Percentiles rank a stretch among this genome's conserved stretches.
Conservation (phyloP, 2,113 vertebrate genomes). For the Dasyurus viverrinus region DNA sequence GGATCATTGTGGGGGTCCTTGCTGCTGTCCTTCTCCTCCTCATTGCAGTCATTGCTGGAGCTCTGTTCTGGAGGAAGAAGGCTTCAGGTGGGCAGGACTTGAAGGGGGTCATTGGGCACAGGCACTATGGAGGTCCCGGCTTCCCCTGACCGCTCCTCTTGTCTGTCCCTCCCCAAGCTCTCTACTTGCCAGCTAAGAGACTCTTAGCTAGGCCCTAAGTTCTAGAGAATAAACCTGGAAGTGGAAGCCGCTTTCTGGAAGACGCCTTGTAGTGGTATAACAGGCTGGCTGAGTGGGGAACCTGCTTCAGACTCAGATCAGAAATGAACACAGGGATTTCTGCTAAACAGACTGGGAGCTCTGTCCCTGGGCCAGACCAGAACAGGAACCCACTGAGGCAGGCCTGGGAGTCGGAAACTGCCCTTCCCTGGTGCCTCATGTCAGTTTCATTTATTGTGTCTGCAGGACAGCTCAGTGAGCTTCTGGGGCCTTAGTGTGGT, state of each 20-base stretch:
- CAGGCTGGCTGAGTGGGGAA: not conserved
- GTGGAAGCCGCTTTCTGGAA: too few relatives aligned
- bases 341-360: too few relatives aligned
- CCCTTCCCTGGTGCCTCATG: not conserved
- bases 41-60: rapidly evolving
- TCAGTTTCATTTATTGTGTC: not conserved
- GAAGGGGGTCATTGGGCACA: not conserved
- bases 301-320: not conserved
- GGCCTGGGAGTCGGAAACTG: not conserved
- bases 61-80: not conserved
- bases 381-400: not conserved
- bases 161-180: not conserved
- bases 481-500: not conserved
- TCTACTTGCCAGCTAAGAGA: not conserved
- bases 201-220: not conserved
- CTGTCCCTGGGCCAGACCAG: not conserved
- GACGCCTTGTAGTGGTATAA: not conserved
- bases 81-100: not conserved
- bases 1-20: rapidly evolving
- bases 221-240: too few relatives aligned
- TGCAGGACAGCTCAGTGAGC: not conserved
- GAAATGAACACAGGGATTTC: not conserved
- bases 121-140: not conserved
- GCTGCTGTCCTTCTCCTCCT: rapidly evolving
- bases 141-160: not conserved